phyloP scores from a whole-genome alignment of 2,797 vertebrate species.

The Momotus momota region DNA sequence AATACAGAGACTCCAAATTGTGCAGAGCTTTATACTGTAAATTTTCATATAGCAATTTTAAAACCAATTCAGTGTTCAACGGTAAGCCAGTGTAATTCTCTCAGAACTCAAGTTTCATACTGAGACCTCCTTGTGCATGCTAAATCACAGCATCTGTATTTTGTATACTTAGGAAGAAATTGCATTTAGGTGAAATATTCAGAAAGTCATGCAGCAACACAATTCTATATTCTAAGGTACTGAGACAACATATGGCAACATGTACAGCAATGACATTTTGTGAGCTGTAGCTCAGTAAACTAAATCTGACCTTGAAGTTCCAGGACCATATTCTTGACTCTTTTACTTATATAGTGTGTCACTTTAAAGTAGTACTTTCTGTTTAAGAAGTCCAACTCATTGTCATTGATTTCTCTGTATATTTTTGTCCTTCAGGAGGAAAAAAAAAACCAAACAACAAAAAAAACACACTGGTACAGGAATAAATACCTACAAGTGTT shows the following conservation, averaged over 20 bases:
- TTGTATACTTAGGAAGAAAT: neutral
- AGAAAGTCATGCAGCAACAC: neutral
- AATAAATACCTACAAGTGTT: neutral
- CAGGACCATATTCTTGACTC: neutral
- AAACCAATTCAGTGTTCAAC: slow-evolving; percentile 40
- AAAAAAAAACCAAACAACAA: neutral
- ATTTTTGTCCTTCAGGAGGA: neutral
- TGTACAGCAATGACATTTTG: neutral
- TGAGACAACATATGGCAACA: neutral
- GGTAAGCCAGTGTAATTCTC: slow-evolving; percentile 19
- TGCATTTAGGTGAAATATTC: neutral
- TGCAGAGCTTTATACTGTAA: neutral
- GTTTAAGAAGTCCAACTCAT: neutral
- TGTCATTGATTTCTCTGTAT: neutral
- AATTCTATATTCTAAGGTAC: neutral
- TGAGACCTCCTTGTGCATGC: neutral
- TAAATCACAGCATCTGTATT: slow-evolving; percentile 3
- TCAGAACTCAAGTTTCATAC: neutral
- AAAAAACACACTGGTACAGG: too few relatives aligned
- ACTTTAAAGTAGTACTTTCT: neutral
- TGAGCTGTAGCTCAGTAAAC: neutral
- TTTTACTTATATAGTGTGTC: neutral
- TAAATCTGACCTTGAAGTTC: neutral
- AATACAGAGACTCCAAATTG: neutral
- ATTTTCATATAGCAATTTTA: slow-evolving; percentile 24